Evolutionary conservation across 2,888 invertebrate genomes (phyloP), one percentile per base, ranked within the genome.

Genomic region (Nasonovia ribisnigri): DNA sequence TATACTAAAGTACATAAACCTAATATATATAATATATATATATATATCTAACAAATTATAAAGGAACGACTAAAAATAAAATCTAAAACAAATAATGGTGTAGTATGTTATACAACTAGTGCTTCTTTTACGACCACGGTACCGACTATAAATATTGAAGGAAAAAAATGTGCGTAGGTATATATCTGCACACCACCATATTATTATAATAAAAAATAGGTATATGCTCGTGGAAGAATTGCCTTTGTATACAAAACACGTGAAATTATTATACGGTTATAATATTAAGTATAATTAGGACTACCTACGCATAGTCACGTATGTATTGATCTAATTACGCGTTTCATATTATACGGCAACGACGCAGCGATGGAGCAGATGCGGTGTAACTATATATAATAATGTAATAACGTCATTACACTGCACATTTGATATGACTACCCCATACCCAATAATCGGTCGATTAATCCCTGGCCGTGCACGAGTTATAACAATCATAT

Each of bases 331-430:
- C 91, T 91, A 88, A 87, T 88, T 88, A 60, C 77, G 48, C 36
- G 77, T 90, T 90, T 84, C 51, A 36, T 67, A 77, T 77, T 42
- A 54, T 13, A 54, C 13, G 6, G 51, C 51, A 4, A 42, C 26
- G 24, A 42, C 4, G n/a, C 42, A 26, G 10, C 16, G 77, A 77
- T 36, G 36, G 77, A 77, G 36, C 77, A 77, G 77, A 77, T 77
- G 77, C 77, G 8, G 20, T 29, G 89, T 29, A 42, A 29, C 54
- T 26, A 16, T 42, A 11, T 26, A 48, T 42, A 54, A 42, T 29
- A 84, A 54, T 36, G n/a, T 92, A 88, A 92, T 88, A 92, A 88
- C 92, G 92, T 77, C 51, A 77, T 92, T 88, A 92, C 57, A 54
- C 77, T 36, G 77, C 36, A 77, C 91, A 77, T 29, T 67, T 77